Percentiles rank a stretch among this genome's conserved stretches.
phyloP scores from a whole-genome alignment of 2,888 invertebrate species.

The Cephus runcator region DNA sequence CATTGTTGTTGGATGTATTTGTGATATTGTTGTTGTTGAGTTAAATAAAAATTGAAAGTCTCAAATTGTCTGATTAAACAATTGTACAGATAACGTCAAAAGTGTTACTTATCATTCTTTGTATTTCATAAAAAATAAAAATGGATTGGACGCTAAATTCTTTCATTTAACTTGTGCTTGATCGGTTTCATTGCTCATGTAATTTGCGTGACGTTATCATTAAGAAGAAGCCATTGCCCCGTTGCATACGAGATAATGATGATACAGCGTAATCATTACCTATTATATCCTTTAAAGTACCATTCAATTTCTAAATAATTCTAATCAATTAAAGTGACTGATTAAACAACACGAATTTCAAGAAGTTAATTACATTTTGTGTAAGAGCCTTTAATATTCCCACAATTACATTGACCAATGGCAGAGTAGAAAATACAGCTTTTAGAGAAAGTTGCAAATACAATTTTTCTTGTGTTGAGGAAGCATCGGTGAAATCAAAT shows the following conservation, averaged over 20 bases:
- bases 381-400: neutral
- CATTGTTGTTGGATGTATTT: slow-evolving; percentile 3
- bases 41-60: neutral
- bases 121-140: neutral
- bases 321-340: neutral
- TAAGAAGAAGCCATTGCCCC: neutral
- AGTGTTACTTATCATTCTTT: neutral
- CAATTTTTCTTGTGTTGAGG: neutral
- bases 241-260: neutral
- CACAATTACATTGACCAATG: neutral
- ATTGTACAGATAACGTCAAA: neutral
- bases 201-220: neutral
- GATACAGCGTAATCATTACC: neutral
- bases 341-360: neutral
- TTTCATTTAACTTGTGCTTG: too few relatives aligned
- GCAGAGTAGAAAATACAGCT: neutral
- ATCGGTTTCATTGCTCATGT: neutral
- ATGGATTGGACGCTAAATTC: neutral
- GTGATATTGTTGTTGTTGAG: neutral
- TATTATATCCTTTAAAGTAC: neutral
- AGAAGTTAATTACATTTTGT: neutral
- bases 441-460: neutral
- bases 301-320: neutral
- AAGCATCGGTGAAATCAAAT: neutral
- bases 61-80: neutral